A percentile compares a stretch with the other conserved stretches of the same genome.
phyloP scores from a whole-genome alignment of 1,140 invertebrate genomes.

The Stegodyphus mimosarum region DNA sequence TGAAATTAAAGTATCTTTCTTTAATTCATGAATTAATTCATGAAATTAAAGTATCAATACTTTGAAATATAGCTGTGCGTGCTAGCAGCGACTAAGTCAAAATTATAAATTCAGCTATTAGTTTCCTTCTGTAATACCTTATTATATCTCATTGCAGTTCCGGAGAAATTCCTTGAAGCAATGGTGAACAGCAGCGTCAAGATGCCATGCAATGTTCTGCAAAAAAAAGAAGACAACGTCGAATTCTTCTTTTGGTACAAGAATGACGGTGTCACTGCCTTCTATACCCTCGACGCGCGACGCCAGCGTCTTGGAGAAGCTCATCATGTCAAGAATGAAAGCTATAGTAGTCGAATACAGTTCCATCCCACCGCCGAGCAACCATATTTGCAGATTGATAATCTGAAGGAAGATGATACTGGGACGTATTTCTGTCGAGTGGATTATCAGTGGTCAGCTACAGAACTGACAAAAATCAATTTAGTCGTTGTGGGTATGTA shows the following conservation, averaged over 20 bases:
- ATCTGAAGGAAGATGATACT: constrained; percentile 34
- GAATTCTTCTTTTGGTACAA: constrained; percentile 88
- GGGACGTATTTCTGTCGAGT: constrained; percentile 69
- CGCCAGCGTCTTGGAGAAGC: constrained; percentile 18
- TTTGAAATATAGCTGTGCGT: too few relatives aligned
- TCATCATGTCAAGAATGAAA: constrained; percentile 53
- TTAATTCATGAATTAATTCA: too few relatives aligned
- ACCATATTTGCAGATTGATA: constrained; percentile 25
- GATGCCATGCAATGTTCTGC: constrained; percentile 77
- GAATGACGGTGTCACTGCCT: constrained; percentile 61
- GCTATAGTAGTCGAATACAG: not conserved
- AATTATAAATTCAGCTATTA: too few relatives aligned
- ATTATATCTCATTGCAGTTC: too few relatives aligned
- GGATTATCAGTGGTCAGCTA: constrained; percentile 83
- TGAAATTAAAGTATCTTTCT: too few relatives aligned
- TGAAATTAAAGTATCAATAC: too few relatives aligned
- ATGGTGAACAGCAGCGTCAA: constrained; percentile 80
- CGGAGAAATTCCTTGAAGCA: constrained; percentile 67
- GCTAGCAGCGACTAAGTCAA: too few relatives aligned
- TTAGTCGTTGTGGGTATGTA: constrained; percentile 84
- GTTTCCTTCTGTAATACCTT: too few relatives aligned
- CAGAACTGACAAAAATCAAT: constrained; percentile 81
- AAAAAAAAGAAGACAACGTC: constrained; percentile 78
- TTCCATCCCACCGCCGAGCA: not conserved
- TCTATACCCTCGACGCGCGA: constrained; percentile 61